Evolutionary conservation across 2,797 vertebrate species (phyloP), one percentile per base, ranked within the genome.

Genomic region (Pelobates cultripes): DNA sequence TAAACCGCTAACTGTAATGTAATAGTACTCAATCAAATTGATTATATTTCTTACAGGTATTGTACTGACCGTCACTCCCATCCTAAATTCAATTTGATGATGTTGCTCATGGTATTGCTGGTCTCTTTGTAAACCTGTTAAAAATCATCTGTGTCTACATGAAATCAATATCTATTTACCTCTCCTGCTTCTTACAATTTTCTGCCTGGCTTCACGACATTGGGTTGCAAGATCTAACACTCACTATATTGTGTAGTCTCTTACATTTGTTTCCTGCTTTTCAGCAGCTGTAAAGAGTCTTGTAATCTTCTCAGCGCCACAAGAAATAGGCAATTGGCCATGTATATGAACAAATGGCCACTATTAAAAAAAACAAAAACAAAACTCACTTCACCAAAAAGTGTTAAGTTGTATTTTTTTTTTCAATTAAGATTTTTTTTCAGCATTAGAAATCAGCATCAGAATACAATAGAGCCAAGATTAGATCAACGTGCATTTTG

Each of bases 1-100:
- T 57, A 57, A 57, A 57, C 8, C 13, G 9, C 55, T 61, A 61
- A n/a, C 15, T 61, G 14, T 15, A 61, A 61, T 61, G 4, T 64
- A 40, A 64, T 7, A 7, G 14, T 40, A 64, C n/a, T 28, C 17
- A 7, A n/a, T 10, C 61, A 64, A 10, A 64, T 64, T 40, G 28
- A 64, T 64, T 64, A 14, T 64, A 64, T 17, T 64, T 64, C 61
- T 64, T 40, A 61, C 15, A 61, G 61, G 14, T 64, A 14, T 64
- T 64, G 61, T 64, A 64, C 61, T 28, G 61, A 7, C 17, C 17
- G 28, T 64, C 61, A 2, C 57, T 3, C 15, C 57, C 12, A 61
- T 51, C 55, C 55, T 57, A 57, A 57, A 57, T 57, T 12, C 14
- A 57, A 57, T 57, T 14, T 57, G 55, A 57, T 12, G 55, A 9